phyloP scores from a whole-genome alignment of 2,113 vertebrate genomes.

The Notarius quadriscutis region DNA sequence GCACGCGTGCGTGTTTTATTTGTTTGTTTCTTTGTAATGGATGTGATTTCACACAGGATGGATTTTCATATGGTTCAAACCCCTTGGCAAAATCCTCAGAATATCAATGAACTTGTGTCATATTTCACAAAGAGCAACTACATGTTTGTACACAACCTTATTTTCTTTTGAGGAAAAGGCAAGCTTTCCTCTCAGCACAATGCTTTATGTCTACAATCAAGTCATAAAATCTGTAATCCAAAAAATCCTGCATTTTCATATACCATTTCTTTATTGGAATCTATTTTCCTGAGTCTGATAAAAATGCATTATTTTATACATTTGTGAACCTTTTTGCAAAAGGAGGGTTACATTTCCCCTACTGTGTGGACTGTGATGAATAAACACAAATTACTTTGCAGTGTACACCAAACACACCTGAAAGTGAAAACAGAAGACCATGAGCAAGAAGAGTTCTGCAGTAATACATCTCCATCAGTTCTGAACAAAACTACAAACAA shows the following conservation, averaged over 20 bases:
- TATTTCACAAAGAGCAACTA: constrained; percentile 48
- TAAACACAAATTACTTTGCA: constrained; percentile 40
- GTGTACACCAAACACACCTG: constrained; percentile 31
- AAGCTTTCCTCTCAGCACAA: constrained; percentile 32
- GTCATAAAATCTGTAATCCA: not conserved
- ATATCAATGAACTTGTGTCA: constrained; percentile 49
- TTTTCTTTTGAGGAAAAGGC: constrained; percentile 23
- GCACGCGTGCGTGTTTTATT: not conserved
- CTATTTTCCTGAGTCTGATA: constrained; percentile 20
- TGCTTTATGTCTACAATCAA: constrained; percentile 10
- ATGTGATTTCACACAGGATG: constrained; percentile 39
- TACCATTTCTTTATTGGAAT: constrained; percentile 15
- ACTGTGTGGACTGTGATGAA: constrained; percentile 40
- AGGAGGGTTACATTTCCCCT: not conserved
- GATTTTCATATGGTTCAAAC: constrained; percentile 52
- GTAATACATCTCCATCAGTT: constrained; percentile 33
- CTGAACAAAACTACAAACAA: constrained; percentile 35
- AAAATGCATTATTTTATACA: constrained; percentile 29
- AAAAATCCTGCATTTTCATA: constrained; percentile 13
- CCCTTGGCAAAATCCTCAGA: constrained; percentile 47
- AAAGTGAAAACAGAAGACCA: constrained; percentile 20
- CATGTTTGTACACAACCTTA: constrained; percentile 45
- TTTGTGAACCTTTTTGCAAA: constrained; percentile 30
- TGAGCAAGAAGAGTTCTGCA: constrained; percentile 25
- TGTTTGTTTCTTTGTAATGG: constrained; percentile 9